Conservation (phyloP, 2,888 invertebrate species). For the Homarus gammarus region DNA sequence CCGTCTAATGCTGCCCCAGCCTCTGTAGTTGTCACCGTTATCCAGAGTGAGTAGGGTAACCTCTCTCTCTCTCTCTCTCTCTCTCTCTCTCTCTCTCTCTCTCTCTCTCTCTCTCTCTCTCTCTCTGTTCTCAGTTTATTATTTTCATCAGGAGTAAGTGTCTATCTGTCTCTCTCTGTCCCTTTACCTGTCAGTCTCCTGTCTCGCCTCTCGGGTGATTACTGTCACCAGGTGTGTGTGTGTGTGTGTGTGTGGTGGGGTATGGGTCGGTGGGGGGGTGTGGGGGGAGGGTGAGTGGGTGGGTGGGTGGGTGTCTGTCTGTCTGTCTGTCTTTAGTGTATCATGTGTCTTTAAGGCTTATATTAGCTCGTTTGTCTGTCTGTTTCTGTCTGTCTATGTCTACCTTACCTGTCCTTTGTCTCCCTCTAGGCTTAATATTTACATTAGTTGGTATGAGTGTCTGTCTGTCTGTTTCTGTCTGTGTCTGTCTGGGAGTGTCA, state of each 20-base stretch:
- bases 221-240: neutral
- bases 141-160: neutral
- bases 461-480: neutral
- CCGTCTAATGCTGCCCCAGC: slow-evolving; percentile 69
- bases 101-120: neutral
- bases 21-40: slow-evolving; percentile 68
- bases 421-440: too few species aligned
- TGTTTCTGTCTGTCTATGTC: too few species aligned
- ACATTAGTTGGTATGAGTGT: slow-evolving; percentile 14
- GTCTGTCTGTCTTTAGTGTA: slow-evolving; percentile 15
- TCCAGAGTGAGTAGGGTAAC: slow-evolving; percentile 48
- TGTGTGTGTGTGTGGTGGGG: neutral
- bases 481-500: neutral
- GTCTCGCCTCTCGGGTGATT: neutral
- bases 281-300: too few species aligned
- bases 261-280: too few species aligned
- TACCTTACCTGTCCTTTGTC: too few species aligned
- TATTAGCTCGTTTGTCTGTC: too few species aligned
- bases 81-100: neutral
- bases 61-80: too few species aligned
- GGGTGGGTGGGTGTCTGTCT: slow-evolving; percentile 13
- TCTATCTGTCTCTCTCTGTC: slow-evolving; percentile 12
- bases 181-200: neutral
- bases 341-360: too few species aligned
- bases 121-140: neutral